Evolutionary conservation across 1,140 invertebrate species (phyloP), one percentile per base, ranked within the genome.

Genomic region (Phortica variegata): DNA sequence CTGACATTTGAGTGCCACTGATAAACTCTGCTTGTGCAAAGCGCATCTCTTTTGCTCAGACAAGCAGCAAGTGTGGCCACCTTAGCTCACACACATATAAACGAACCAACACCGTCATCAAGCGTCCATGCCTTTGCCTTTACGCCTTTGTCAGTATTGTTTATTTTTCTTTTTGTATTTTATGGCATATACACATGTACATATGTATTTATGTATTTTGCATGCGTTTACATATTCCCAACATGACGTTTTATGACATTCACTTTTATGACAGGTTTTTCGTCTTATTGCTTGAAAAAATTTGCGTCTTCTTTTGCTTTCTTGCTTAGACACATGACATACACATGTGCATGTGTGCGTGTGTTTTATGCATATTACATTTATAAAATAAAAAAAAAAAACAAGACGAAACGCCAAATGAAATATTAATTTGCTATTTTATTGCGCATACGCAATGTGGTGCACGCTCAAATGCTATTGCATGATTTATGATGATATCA

Each of bases 351-450:
- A 26, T 47, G 50, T 49, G 33, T 26, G 40, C 36, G 29, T 40
- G 32, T 37, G 32, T 10, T 3, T n/a, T 38, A 20, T 31, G 23
- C 23, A 26, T 26, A 26, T 26, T 26, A 26, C 23, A 26, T 5
- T 5, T 6, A 26, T 6, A 26, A 26, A 26, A 26, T 10, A 26
- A 26, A 26, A 26, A 26, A 26, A 34, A 34, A 15, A 38, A 38
- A 38, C 17, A 44, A 54, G 43, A 42, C 43, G 39, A 41, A 53
- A 56, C 48, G 37, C 43, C 52, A 60, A 60, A 65, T 68, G 58
- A 68, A 68, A 68, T 68, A 68, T 68, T 68, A 68, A 68, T 68
- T 68, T 60, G 41, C 26, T 49, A 52, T 68, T 66, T 68, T 68
- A 65, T 60, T 54, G 43, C 54, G 51, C 32, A 56, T 54, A 56